Evolutionary conservation across 2,888 invertebrate genomes (phyloP).

Genomic region (Sarcophaga caerulescens): DNA sequence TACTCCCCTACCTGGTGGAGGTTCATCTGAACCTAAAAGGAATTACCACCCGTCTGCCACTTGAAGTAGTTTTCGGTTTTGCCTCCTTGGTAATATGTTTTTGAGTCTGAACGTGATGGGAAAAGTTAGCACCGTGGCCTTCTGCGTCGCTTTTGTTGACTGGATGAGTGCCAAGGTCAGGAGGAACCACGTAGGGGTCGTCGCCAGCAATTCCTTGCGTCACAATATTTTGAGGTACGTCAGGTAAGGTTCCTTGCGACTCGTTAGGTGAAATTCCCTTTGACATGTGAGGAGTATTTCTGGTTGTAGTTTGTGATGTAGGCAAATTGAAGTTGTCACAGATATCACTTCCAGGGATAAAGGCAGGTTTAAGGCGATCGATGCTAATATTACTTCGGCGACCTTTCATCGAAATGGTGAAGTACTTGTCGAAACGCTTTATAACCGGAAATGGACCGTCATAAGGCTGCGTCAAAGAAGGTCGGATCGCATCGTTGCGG

Average conservation of each 20-base stretch:
- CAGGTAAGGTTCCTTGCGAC: no score
- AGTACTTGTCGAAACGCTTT: not conserved
- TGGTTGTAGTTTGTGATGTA: no score
- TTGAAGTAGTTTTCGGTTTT: not conserved
- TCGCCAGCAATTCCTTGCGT: no score
- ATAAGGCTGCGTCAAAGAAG: not conserved
- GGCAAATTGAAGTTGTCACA: not conserved
- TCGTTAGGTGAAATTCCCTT: no score
- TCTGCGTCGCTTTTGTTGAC: no score
- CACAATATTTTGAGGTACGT: no score
- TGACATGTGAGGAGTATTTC: no score
- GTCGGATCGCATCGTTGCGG: conserved; percentile 22
- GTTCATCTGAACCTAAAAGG: not conserved
- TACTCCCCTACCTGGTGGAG: not conserved
- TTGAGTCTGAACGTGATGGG: no score
- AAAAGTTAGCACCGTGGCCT: no score
- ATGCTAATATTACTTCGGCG: conserved; percentile 1
- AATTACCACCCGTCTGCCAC: not conserved
- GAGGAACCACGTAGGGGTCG: no score
- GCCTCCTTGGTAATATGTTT: not conserved
- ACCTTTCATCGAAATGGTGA: conserved; percentile 1
- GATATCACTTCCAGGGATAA: not conserved
- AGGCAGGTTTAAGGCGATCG: conserved; percentile 19
- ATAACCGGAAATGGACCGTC: not conserved
- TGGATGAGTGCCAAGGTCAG: no score